Percentiles rank a stretch among this genome's conserved stretches.
These are phyloP conservation scores for Callocephalon fimbriatum DNA, from an alignment of 2,113 vertebrate species.

Conservation along the genomic window DNA sequence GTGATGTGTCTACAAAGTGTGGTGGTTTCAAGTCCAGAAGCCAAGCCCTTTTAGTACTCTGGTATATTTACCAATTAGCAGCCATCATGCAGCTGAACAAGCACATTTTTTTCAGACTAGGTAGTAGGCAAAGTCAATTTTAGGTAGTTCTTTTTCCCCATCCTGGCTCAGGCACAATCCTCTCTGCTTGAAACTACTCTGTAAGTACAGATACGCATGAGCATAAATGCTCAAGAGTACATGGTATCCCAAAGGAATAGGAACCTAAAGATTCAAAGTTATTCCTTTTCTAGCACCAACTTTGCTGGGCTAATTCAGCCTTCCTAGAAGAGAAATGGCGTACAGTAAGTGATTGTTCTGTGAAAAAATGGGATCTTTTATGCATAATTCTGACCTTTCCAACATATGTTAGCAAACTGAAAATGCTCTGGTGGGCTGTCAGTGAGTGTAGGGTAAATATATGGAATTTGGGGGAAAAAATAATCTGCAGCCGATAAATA, in stretches of 20 bases:
- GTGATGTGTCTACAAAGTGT: not conserved
- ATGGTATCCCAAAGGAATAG: not conserved
- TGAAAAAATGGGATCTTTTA: not conserved
- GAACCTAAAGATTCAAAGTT: not conserved
- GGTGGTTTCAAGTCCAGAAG: not conserved
- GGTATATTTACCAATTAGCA: not conserved
- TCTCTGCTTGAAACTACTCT: not conserved
- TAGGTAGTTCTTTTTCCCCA: not conserved
- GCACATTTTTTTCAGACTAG: not conserved
- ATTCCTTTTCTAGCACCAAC: not conserved
- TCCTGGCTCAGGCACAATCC: accelerated
- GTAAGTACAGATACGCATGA: not conserved
- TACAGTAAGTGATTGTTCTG: not conserved
- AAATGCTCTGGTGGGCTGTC: not conserved
- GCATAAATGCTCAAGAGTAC: not conserved
- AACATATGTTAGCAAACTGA: not conserved
- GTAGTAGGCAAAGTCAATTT: not conserved
- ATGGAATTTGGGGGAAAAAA: accelerated
- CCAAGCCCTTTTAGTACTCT: not conserved
- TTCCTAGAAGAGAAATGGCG: not conserved
- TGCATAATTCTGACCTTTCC: not conserved
- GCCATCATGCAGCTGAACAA: not conserved
- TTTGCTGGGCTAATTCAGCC: not conserved
- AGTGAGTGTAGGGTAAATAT: not conserved
- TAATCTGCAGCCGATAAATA: not conserved